Evolutionary conservation across 2,888 invertebrate genomes (phyloP), one percentile per base, ranked within the genome.

Genomic region (Quadriops clusia): DNA sequence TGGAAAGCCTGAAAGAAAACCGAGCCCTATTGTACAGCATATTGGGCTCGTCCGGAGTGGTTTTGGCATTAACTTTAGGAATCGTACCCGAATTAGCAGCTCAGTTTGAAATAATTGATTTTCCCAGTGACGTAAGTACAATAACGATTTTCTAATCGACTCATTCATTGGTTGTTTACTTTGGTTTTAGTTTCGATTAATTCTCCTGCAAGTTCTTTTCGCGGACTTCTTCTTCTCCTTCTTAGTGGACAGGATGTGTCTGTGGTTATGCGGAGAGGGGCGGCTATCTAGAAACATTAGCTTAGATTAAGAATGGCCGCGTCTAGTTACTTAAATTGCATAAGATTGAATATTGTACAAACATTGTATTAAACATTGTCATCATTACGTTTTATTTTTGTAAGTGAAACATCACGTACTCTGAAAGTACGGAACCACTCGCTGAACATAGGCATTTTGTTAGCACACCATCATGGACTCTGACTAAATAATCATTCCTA

Each of bases 1-100:
- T 99, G 98, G 95, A 97, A 61, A 87, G 91, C 51, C 65, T 99
- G 29, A 67, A 67, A 24, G 87, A 93, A 59, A 98, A 99, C 65
- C 84, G 82, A 54, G 79, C 91, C 3, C 68, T 99, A 40, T 62
- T 97, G 50, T 94, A 89, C 67, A 93, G 94, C 53, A 73, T 98
- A 39, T 44, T 87, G 36, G 68, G 80, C 40, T 90, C 94, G 4
- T 81, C 82, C 15, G 74, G 73, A 16, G 75, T 82, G 10, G 86
- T 97, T 30, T 64, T 94, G 32, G 74, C 78, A 21, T 68, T 99
- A 25, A 85, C 93, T 3, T 72, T 86, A 34, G 91, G 93, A 7
- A 44, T 83, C 23, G 61, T 90, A 33, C 87, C 94, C 1, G 89
- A 90, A 40, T 64, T 97, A 37, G 78, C 86, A 31, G 68, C 73